A percentile compares a stretch with the other conserved stretches of the same genome.
Evolutionary conservation across 2,113 vertebrate species (phyloP).

Genomic region (Bettongia penicillata): DNA sequence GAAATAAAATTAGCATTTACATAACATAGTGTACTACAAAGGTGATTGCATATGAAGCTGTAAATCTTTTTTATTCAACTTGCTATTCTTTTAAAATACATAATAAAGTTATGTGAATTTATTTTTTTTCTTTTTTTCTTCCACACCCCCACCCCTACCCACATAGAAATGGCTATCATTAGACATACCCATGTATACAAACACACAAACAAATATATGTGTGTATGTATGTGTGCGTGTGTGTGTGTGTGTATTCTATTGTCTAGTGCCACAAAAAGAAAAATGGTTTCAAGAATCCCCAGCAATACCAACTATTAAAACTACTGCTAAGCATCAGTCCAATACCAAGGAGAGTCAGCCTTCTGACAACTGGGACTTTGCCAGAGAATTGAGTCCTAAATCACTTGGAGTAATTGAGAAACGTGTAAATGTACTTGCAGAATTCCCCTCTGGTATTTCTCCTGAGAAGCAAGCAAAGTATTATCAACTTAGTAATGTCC

Average conservation of each 20-base stretch:
- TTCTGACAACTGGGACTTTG: conserved; percentile 37
- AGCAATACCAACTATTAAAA: conserved; percentile 56
- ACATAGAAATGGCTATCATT: too few relatives aligned
- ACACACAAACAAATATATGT: too few relatives aligned
- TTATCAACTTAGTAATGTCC: background rate
- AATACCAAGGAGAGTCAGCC: conserved; percentile 11
- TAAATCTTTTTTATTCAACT: too few relatives aligned
- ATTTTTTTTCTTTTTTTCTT: too few relatives aligned
- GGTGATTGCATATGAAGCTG: too few relatives aligned
- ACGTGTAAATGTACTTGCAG: fast-evolving
- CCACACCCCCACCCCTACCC: too few relatives aligned
- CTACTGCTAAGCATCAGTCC: conserved; percentile 3
- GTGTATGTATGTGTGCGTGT: too few relatives aligned
- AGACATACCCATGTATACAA: too few relatives aligned
- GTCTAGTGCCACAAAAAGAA: conserved; percentile 31
- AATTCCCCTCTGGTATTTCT: background rate
- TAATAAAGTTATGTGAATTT: too few relatives aligned
- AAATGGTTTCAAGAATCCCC: conserved; percentile 55
- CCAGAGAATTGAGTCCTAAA: background rate
- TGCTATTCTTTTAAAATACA: too few relatives aligned
- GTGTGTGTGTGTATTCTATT: background rate
- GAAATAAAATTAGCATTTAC: too few relatives aligned
- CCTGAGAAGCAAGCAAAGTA: conserved; percentile 17
- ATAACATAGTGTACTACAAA: too few relatives aligned
- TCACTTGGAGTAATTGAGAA: conserved; percentile 33